These are phyloP conservation scores for Sphinx pinastri DNA, from an alignment of 2,888 invertebrate species.

Conservation along the genomic window DNA sequence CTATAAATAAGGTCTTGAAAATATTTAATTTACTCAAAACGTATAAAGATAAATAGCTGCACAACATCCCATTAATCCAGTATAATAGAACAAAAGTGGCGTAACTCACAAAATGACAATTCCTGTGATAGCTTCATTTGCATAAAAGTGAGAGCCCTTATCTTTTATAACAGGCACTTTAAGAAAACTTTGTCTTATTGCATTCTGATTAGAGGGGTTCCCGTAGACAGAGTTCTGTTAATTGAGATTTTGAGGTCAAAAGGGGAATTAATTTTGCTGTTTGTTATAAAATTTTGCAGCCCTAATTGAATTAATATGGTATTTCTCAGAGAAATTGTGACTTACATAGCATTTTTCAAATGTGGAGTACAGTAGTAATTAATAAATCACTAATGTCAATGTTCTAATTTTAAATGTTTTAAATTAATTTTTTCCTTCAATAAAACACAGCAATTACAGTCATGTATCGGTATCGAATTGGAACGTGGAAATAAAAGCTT, in stretches of 20 bases:
- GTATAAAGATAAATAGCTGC: background rate
- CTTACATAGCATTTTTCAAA: background rate
- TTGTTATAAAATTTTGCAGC: slow-evolving; percentile 16
- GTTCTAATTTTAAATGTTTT: too few species aligned
- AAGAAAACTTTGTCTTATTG: slow-evolving; percentile 78
- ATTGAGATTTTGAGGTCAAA: slow-evolving; percentile 66
- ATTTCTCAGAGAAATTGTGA: too few species aligned
- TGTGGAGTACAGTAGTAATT: background rate
- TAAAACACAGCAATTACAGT: background rate
- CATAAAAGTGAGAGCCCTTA: slow-evolving; percentile 78
- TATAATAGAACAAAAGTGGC: slow-evolving; percentile 24
- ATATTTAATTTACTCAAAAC: too few species aligned
- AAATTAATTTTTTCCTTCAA: background rate
- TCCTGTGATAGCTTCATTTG: slow-evolving; percentile 63
- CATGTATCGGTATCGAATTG: slow-evolving; percentile 17
- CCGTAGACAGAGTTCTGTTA: slow-evolving; percentile 41
- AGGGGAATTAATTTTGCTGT: slow-evolving; percentile 46
- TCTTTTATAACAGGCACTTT: slow-evolving; percentile 74
- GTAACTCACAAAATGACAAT: slow-evolving; percentile 60
- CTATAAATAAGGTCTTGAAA: too few species aligned
- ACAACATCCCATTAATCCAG: background rate
- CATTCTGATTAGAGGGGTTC: slow-evolving; percentile 66
- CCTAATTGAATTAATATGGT: background rate
- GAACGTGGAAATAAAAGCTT: slow-evolving; percentile 27
- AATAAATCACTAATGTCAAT: background rate